Base-by-base conservation (phyloP, 1,140 invertebrate genomes). In the Thrips palmi region DNA sequence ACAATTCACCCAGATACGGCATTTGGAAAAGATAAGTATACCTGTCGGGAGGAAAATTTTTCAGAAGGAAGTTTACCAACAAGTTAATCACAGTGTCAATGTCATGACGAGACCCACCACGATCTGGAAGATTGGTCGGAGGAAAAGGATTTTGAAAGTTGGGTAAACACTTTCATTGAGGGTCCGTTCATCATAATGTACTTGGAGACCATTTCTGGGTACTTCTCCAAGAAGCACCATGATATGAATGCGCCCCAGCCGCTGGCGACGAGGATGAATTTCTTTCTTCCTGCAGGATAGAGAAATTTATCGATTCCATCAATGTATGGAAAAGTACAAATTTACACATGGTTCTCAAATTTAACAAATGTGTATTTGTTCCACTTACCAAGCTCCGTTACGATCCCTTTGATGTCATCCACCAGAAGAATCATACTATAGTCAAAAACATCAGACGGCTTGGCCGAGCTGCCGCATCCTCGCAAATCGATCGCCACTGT, bases 231-330 rank as follows among this genome's bases (percentile, higher is more conserved):
- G 38, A 75, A 60, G 17, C 49, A 50, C 54, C 59, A 69, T 1
- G 60, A 59, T 0, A 77, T 49, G 2, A 65, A 33, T 18, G 70
- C 74, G 39, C 77, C 77, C 74, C 74, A 78, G 53, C 80, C 77
- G 55, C 80, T 76, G 5, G 58, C 63, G 2, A 78, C 62, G 12
- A 81, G 45, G 27, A 68, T 67, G 42, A 58, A 64, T 40, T 67
- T 65, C 12, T 64, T 53, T 24, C 57, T 51, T 37, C 60, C 65
- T 67, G 35, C 17, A 45, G 33, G 20, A 7, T 43, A 8, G 17
- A 36, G 27, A n/a, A n/a, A n/a, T n/a, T n/a, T n/a, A n/a, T n/a
- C n/a, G n/a, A n/a, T n/a, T n/a, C n/a, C n/a, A n/a, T n/a, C n/a
- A n/a, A n/a, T n/a, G n/a, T n/a, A n/a, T n/a, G n/a, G n/a, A n/a